A percentile compares a stretch with the other conserved stretches of the same genome.
phyloP scores from a whole-genome alignment of 2,888 invertebrate species.

The Sminthurides aquaticus region DNA sequence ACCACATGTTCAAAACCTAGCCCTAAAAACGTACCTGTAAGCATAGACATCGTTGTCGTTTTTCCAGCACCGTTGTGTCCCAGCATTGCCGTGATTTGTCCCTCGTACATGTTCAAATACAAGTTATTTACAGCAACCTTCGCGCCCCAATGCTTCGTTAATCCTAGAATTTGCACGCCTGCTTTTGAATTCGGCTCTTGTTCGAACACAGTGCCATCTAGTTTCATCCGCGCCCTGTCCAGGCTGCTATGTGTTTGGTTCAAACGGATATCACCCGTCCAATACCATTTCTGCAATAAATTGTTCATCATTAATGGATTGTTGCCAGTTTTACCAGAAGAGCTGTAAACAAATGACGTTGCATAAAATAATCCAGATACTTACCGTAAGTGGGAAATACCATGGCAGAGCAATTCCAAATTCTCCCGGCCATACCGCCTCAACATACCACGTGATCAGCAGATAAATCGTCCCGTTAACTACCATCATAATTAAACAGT shows the following conservation, averaged over 20 bases:
- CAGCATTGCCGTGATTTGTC: slow-evolving; percentile 78
- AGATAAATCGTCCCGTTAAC: slow-evolving; percentile 64
- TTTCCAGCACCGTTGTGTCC: slow-evolving; percentile 86
- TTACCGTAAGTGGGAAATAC: slow-evolving; percentile 64
- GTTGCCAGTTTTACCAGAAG: too few species aligned
- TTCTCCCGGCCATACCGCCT: slow-evolving; percentile 80
- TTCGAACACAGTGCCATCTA: slow-evolving; percentile 44
- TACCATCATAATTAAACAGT: slow-evolving; percentile 65
- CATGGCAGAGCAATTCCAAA: slow-evolving; percentile 75
- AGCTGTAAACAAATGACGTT: background rate
- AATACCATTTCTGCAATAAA: slow-evolving; percentile 45
- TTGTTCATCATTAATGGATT: background rate
- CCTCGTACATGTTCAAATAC: slow-evolving; percentile 66
- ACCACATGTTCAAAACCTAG: too few species aligned
- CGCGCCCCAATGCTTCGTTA: slow-evolving; percentile 45
- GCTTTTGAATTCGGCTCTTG: slow-evolving; percentile 46
- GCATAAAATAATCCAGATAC: background rate
- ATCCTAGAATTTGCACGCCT: slow-evolving; percentile 46
- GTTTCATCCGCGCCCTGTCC: background rate
- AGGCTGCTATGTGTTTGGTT: background rate
- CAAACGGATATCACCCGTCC: slow-evolving; percentile 34
- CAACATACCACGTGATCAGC: slow-evolving; percentile 71
- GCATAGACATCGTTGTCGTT: slow-evolving; percentile 66
- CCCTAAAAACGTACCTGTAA: slow-evolving; percentile 58
- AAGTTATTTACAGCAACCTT: slow-evolving; percentile 60